phyloP scores from a whole-genome alignment of 2,113 vertebrate genomes.

The Trematomus loennbergii region DNA sequence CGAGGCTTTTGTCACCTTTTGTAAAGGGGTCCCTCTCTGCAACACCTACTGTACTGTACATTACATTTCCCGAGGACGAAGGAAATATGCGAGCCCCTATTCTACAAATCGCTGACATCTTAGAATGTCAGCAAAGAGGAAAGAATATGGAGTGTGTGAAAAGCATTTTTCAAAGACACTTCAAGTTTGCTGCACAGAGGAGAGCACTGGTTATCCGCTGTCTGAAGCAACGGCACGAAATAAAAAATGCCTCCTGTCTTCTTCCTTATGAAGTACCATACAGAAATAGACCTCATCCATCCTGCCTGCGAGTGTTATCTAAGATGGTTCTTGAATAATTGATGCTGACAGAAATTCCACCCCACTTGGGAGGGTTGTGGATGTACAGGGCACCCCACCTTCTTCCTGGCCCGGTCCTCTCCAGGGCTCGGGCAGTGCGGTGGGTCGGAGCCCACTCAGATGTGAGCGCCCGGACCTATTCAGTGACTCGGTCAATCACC shows the following conservation, averaged over 20 bases:
- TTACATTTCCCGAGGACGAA: slow-evolving; percentile 57
- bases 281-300: slow-evolving; percentile 83
- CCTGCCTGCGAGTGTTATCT: slow-evolving; percentile 78
- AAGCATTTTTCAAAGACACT: slow-evolving; percentile 71
- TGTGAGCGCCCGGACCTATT: slow-evolving; percentile 67
- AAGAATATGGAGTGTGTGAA: slow-evolving; percentile 52
- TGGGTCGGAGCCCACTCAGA: slow-evolving; percentile 66
- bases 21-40: slow-evolving; percentile 37
- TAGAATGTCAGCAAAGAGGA: slow-evolving; percentile 50
- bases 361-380: slow-evolving; percentile 71
- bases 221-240: slow-evolving; percentile 69
- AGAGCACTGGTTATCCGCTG: slow-evolving; percentile 64
- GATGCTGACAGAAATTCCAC: slow-evolving; percentile 81
- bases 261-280: slow-evolving; percentile 81
- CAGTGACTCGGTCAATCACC: slow-evolving; percentile 71
- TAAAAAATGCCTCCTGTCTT: slow-evolving; percentile 81
- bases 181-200: slow-evolving; percentile 41
- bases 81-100: slow-evolving; percentile 58
- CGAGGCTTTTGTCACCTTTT: slow-evolving; percentile 66
- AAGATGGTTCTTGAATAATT: slow-evolving; percentile 82
- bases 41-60: slow-evolving; percentile 52
- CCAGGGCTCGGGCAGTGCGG: slow-evolving; percentile 46
- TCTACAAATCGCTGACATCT: slow-evolving; percentile 67
- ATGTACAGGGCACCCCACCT: slow-evolving; percentile 68
- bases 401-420: slow-evolving; percentile 52